Evolutionary conservation across 2,113 vertebrate species (phyloP).

Genomic region (Rhinopomastus cyanomelas): DNA sequence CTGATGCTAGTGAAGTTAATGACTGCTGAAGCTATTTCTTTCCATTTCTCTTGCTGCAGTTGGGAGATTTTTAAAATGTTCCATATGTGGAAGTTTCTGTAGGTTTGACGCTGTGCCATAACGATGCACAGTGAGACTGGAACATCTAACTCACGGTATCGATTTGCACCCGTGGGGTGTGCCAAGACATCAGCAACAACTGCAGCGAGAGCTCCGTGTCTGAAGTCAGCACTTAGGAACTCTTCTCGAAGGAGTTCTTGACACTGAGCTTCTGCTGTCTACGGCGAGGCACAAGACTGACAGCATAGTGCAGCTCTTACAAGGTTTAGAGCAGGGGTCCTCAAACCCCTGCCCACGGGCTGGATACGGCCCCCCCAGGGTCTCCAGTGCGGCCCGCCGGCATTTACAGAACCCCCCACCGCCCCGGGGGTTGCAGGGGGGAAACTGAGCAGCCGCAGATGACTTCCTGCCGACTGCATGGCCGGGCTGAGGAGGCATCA

Average conservation of each 20-base stretch:
- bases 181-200: constrained; percentile 41
- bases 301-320: constrained; percentile 60
- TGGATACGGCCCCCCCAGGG: too few relatives aligned
- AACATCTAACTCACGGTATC: background rate
- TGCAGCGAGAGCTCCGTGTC: background rate
- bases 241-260: constrained; percentile 5
- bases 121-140: background rate
- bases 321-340: background rate
- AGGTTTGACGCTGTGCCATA: background rate
- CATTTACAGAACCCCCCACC: too few relatives aligned
- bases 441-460: too few relatives aligned
- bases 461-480: too few relatives aligned
- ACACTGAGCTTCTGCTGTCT: background rate
- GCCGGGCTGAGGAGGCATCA: too few relatives aligned
- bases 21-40: constrained; percentile 9
- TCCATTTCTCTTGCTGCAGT: background rate
- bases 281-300: background rate
- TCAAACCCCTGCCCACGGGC: too few relatives aligned
- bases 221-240: constrained; percentile 32
- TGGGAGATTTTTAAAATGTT: constrained; percentile 17
- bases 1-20: background rate
- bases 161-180: background rate
- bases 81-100: constrained; percentile 31
- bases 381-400: too few relatives aligned
- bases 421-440: too few relatives aligned